These are phyloP conservation scores for Elephas maximus DNA, from an alignment of 2,113 vertebrate species.

Conservation along the genomic window DNA sequence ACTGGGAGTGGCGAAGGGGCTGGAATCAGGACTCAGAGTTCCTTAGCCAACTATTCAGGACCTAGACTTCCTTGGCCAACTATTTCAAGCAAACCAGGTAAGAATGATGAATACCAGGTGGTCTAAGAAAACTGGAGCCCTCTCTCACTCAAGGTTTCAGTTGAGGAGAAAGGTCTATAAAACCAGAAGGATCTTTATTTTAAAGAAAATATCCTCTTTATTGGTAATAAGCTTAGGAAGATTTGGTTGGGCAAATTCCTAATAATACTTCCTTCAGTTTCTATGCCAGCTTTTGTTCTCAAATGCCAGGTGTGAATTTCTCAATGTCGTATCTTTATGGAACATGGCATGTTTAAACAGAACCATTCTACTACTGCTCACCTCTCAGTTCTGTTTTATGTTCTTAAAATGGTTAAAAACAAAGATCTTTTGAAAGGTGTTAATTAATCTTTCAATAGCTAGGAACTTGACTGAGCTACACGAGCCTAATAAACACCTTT, in stretches of 20 bases:
- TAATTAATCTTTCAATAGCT: conserved; percentile 52
- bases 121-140: neutral
- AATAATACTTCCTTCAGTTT: conserved; percentile 29
- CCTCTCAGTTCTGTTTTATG: neutral
- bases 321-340: neutral
- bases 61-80: neutral
- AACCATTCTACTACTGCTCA: neutral
- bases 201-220: conserved; percentile 52
- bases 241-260: conserved; percentile 33
- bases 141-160: neutral
- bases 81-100: neutral
- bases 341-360: conserved; percentile 57
- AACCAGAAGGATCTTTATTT: neutral
- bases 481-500: conserved; percentile 60
- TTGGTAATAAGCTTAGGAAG: conserved; percentile 44
- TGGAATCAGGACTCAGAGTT: neutral
- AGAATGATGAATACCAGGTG: neutral
- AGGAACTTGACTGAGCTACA: conserved; percentile 50
- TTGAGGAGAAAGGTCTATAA: neutral
- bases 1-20: neutral
- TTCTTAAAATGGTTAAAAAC: neutral
- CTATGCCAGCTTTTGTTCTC: conserved; percentile 51
- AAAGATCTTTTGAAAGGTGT: neutral
- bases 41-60: neutral
- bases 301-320: conserved; percentile 58